A percentile compares a stretch with the other conserved stretches of the same genome.
phyloP scores from a whole-genome alignment of 2,113 vertebrate genomes.

The Gymnarchus niloticus region DNA sequence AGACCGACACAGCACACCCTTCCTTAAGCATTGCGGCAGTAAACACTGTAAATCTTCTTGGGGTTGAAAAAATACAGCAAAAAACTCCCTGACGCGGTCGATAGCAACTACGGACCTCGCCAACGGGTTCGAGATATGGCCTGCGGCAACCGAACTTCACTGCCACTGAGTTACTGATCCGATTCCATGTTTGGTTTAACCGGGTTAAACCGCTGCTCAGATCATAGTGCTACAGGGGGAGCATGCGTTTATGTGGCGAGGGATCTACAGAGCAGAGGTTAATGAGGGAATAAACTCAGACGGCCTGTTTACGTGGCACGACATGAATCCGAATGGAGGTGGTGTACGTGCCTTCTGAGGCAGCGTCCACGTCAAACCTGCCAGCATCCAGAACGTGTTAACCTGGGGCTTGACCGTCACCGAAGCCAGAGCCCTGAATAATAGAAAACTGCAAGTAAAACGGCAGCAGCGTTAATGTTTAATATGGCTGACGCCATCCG shows the following conservation, averaged over 20 bases:
- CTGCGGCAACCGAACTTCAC: not conserved
- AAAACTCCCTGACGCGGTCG: not conserved
- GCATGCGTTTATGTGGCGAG: not conserved
- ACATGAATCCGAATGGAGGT: not conserved
- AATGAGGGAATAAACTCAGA: not conserved
- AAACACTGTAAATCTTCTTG: not conserved
- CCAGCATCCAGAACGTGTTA: no score
- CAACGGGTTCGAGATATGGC: not conserved
- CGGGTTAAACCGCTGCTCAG: not conserved
- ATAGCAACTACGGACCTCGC: not conserved
- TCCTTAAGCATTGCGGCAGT: not conserved
- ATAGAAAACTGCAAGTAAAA: constrained; percentile 14
- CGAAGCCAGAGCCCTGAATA: constrained; percentile 7
- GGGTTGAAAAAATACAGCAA: not conserved
- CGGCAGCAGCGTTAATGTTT: constrained; percentile 16
- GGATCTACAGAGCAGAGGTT: not conserved
- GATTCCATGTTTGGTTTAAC: not conserved
- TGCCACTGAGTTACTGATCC: not conserved
- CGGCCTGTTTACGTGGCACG: no score
- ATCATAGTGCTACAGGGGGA: not conserved
- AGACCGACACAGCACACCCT: not conserved
- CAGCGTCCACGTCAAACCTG: not conserved
- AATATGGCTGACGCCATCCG: not conserved
- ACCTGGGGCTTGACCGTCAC: not conserved
- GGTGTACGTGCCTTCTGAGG: not conserved